phyloP scores from a whole-genome alignment of 2,888 invertebrate species.

The Apodemia duryi region DNA sequence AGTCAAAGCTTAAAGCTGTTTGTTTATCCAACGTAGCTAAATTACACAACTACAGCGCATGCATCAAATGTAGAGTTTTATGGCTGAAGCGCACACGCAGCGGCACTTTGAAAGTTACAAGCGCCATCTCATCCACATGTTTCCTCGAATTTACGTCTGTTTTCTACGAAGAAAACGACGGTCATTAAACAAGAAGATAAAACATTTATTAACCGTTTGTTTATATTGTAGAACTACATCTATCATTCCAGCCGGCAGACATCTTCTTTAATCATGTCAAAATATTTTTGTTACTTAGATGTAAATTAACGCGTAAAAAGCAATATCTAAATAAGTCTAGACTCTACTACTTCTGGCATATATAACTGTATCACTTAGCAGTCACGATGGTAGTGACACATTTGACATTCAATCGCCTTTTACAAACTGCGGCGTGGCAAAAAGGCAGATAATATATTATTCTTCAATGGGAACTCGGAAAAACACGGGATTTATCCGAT shows the following conservation, averaged over 20 bases:
- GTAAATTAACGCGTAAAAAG: too few species aligned
- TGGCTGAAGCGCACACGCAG: constrained; percentile 41
- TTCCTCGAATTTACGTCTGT: constrained; percentile 77
- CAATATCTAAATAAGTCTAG: too few species aligned
- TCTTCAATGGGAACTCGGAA: too few species aligned
- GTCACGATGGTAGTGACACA: too few species aligned
- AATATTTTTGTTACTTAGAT: constrained; percentile 9
- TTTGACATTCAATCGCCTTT: too few species aligned
- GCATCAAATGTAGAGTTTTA: constrained; percentile 72
- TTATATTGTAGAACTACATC: constrained; percentile 49
- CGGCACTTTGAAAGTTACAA: constrained; percentile 73
- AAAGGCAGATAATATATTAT: too few species aligned
- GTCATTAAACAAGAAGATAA: constrained; percentile 70
- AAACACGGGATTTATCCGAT: too few species aligned
- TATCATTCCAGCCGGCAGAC: constrained; percentile 14
- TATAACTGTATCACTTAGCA: too few species aligned
- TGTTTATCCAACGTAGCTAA: constrained; percentile 59
- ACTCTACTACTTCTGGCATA: too few species aligned
- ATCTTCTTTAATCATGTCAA: neutral
- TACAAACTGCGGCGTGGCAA: too few species aligned
- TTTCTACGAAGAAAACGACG: constrained; percentile 72
- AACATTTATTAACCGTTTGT: constrained; percentile 66
- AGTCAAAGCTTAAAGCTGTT: constrained; percentile 62
- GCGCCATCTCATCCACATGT: constrained; percentile 73
- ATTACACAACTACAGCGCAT: constrained; percentile 59